Percentiles rank a stretch among this genome's conserved stretches.
Evolutionary conservation across 1,140 invertebrate species (phyloP).

Genomic region (Acarapis woodi): DNA sequence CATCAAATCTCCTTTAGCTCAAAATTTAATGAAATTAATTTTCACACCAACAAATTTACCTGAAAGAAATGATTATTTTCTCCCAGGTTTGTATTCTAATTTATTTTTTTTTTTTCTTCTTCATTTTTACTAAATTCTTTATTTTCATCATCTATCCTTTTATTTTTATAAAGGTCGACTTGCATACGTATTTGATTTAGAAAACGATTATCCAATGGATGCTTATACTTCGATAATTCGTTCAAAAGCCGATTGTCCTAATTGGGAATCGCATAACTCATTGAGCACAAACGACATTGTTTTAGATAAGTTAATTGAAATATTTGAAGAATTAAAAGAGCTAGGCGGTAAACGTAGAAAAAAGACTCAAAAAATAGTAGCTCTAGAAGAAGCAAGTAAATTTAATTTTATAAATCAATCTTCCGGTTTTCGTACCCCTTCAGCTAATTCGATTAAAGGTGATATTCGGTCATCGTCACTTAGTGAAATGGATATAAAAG

Average conservation of each 20-base stretch:
- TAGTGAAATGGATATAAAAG: too few relatives aligned
- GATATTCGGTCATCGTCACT: too few relatives aligned
- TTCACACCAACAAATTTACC: slow-evolving; percentile 20
- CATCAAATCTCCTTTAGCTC: slow-evolving; percentile 12
- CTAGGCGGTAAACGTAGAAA: slow-evolving; percentile 12
- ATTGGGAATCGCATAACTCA: slow-evolving; percentile 37
- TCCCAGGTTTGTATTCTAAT: slow-evolving; percentile 32
- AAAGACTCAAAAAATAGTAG: slow-evolving; percentile 9
- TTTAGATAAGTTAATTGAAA: slow-evolving; percentile 87
- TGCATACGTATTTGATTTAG: slow-evolving; percentile 80
- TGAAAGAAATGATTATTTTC: slow-evolving; percentile 73
- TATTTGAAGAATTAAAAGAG: slow-evolving; percentile 59
- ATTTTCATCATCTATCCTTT: background rate
- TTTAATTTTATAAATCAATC: slow-evolving; percentile 2
- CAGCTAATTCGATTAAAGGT: slow-evolving; percentile 33
- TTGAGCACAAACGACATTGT: slow-evolving; percentile 78
- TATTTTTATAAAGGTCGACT: slow-evolving; percentile 35
- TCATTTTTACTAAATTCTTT: too few relatives aligned
- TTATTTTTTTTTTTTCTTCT: background rate
- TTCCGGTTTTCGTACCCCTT: too few relatives aligned
- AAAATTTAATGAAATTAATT: slow-evolving; percentile 21
- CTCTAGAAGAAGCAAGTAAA: slow-evolving; percentile 2
- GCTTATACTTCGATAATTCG: slow-evolving; percentile 84
- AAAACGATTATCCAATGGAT: slow-evolving; percentile 67
- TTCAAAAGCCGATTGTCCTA: slow-evolving; percentile 76